Base-by-base conservation (phyloP, 2,113 vertebrate genomes). In the Rhipidura dahli region DNA sequence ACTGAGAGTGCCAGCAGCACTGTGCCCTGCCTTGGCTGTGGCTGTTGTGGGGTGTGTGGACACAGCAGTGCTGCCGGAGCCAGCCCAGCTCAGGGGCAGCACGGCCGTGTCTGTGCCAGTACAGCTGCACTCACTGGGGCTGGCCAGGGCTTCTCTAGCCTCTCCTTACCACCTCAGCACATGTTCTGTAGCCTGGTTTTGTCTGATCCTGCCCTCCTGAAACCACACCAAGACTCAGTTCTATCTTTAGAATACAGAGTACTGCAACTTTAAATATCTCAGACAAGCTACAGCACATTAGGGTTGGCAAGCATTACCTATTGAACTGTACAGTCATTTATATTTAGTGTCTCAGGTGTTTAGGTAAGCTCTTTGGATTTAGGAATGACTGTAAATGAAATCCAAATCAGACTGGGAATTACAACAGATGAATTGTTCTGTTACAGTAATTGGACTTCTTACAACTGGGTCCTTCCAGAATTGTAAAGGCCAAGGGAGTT, bases 11-110 rank as follows among this genome's bases (percentile, higher is more conserved):
- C 18, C 61, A 45, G 9, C 63, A 59, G 22, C 65, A 33, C 3
- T 6, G 60, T 77, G 5, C 37, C 53, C 60, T 17, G 84, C 45
- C 68, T 31, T 4, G 2, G 63, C 21, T 5, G 51, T 33, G 47
- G 30, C 51, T 75, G 26, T 1, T 13, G 39, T 10, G 61, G 27
- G 35, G 24, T 45, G 40, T 6, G 45, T 23, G 28, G 37, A 9
- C 40, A 18, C 24, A 7, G 40, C 0, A 0, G 85, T 56, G 61
- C 78, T 49, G 60, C 8, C 1, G 1, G 71, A 47, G 78, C 19
- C 3, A 64, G 61, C 69, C 64, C 14, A 11, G 15, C 83, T 45
- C 79, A 35, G 42, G 33, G 30, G 79, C 83, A 19, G 65, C 47
- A 44, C 18, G 23, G 87, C 53, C 10, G 0, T 3, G 61, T 10